These are phyloP conservation scores for Nesometra sesokonis DNA, from an alignment of 35 echinoderm and acorn worm genomes.

Conservation along the genomic window DNA sequence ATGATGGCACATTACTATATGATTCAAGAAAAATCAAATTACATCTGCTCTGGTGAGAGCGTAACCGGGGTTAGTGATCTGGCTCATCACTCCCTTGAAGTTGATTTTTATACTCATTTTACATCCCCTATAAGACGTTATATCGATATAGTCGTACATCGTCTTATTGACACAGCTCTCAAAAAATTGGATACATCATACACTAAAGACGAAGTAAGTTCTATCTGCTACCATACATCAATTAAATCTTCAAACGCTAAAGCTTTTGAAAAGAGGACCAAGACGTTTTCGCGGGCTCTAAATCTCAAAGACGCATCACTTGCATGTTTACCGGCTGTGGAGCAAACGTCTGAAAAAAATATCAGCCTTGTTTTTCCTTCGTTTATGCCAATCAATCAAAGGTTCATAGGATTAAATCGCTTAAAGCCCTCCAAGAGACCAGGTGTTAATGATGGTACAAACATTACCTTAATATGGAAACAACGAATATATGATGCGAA, in stretches of 20 bases:
- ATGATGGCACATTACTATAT: constrained; percentile 29
- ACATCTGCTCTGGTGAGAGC: constrained; percentile 43
- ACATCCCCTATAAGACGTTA: constrained; percentile 86
- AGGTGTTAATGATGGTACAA: constrained; percentile 18
- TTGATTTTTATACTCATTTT: constrained; percentile 68
- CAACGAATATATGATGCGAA: constrained; percentile 46
- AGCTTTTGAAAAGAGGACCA: constrained; percentile 32
- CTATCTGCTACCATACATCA: constrained; percentile 64
- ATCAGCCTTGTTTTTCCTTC: constrained; percentile 35
- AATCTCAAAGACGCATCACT: constrained; percentile 46
- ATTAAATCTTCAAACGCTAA: constrained; percentile 51
- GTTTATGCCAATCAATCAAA: constrained; percentile 10
- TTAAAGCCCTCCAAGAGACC: constrained; percentile 47
- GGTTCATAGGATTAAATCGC: neutral
- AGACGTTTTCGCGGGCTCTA: constrained; percentile 28
- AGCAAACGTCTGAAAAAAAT: constrained; percentile 12
- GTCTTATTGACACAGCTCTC: constrained; percentile 53
- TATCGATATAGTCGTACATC: constrained; percentile 78
- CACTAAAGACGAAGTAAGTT: constrained; percentile 29
- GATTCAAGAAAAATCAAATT: constrained; percentile 45
- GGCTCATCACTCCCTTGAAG: constrained; percentile 50
- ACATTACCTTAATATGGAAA: constrained; percentile 35
- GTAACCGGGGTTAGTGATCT: neutral
- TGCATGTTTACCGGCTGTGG: constrained; percentile 24
- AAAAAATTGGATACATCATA: constrained; percentile 37